Conservation (phyloP, 2,113 vertebrate species). For the Syrrhaptes paradoxus region DNA sequence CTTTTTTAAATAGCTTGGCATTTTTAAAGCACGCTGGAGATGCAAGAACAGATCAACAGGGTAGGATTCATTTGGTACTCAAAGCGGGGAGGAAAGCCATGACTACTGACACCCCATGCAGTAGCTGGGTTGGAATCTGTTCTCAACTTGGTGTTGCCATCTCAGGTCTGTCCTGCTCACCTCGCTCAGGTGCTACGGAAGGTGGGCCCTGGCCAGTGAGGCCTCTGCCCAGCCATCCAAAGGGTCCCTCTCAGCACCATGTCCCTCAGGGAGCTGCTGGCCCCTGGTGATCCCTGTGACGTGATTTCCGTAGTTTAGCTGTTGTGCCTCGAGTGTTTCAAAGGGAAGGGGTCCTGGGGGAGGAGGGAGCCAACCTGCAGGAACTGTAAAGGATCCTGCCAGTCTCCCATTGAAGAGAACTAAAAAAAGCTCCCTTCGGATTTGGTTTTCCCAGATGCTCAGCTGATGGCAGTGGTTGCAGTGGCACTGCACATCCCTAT, state of each 20-base stretch:
- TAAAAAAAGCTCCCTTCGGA: background rate
- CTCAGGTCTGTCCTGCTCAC: background rate
- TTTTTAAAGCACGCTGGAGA: background rate
- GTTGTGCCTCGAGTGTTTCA: background rate
- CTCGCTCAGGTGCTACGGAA: fast-evolving
- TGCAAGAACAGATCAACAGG: background rate
- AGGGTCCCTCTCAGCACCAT: fast-evolving
- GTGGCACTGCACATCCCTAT: background rate
- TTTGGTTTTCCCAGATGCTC: background rate
- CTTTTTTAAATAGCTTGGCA: conserved; percentile 6
- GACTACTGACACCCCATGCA: background rate
- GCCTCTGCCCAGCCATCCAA: background rate
- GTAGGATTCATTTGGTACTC: background rate
- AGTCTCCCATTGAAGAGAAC: background rate
- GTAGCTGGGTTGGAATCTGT: background rate
- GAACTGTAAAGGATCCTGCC: background rate
- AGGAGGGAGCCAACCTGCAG: background rate
- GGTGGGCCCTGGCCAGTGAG: background rate
- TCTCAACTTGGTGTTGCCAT: background rate
- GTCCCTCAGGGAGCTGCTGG: background rate
- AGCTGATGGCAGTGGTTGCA: background rate
- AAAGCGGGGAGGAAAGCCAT: background rate
- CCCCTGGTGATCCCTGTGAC: background rate
- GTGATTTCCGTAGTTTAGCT: fast-evolving
- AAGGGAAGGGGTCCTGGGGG: background rate